Percentiles rank a stretch among this genome's conserved stretches.
phyloP scores from a whole-genome alignment of 1,140 invertebrate genomes.

The Saccostrea glomerata region DNA sequence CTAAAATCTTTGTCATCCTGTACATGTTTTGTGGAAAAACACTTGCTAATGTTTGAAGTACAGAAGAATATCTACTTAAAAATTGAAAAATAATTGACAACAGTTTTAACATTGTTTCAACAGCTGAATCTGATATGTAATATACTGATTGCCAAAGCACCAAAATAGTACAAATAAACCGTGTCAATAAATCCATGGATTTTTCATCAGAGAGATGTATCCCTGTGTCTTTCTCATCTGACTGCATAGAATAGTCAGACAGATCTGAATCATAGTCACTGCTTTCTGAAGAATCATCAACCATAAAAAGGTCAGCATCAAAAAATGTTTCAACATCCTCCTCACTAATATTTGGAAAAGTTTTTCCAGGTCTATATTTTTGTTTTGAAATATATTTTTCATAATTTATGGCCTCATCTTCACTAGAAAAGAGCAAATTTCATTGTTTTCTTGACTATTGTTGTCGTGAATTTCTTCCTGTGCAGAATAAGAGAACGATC shows the following conservation, averaged over 20 bases:
- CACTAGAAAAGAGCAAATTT: no score
- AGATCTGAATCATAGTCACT: neutral
- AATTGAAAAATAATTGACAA: neutral
- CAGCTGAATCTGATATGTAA: neutral
- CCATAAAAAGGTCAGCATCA: neutral
- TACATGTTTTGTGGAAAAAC: neutral
- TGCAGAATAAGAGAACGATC: no score
- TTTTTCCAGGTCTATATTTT: no score
- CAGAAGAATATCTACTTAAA: neutral
- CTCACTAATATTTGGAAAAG: neutral
- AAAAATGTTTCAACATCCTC: neutral
- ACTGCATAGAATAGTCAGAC: no score
- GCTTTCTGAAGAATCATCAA: neutral
- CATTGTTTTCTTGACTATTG: no score
- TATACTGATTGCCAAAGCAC: neutral
- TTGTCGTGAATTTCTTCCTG: no score
- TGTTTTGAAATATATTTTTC: no score
- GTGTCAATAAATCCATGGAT: neutral
- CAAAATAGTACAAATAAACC: conserved; percentile 9
- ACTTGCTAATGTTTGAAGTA: neutral
- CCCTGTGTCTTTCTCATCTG: no score
- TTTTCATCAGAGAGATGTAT: no score
- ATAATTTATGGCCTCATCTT: no score
- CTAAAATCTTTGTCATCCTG: neutral
- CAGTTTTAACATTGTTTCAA: no score